A percentile compares a stretch with the other conserved stretches of the same genome.
phyloP scores from a whole-genome alignment of 2,797 vertebrate species.

The Simalia tracyae region DNA sequence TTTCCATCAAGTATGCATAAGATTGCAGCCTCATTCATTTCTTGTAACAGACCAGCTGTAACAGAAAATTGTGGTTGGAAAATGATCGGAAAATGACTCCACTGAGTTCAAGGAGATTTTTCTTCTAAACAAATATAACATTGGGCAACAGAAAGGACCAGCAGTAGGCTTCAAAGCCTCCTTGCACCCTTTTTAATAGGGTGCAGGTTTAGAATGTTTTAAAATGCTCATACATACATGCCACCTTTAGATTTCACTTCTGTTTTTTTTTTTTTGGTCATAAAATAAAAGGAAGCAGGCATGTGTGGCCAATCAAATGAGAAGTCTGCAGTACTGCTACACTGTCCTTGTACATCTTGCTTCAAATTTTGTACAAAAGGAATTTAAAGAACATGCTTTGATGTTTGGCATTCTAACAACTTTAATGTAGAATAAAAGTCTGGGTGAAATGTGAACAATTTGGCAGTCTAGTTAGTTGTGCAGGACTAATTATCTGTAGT shows the following conservation, averaged over 20 bases:
- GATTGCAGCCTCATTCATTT: neutral
- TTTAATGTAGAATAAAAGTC: neutral
- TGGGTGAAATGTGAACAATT: neutral
- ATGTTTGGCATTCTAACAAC: neutral
- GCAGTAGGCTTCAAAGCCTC: neutral
- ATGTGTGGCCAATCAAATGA: neutral
- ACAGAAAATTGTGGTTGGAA: neutral
- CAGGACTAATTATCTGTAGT: neutral
- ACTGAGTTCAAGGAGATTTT: neutral
- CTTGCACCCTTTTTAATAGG: neutral
- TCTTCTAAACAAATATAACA: neutral
- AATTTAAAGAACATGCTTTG: neutral
- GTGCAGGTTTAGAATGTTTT: neutral
- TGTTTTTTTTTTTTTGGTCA: neutral
- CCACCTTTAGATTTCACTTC: conserved; percentile 36
- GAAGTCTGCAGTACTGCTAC: neutral
- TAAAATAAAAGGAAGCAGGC: conserved; percentile 19
- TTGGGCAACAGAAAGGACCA: neutral
- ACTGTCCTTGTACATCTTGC: neutral
- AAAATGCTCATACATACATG: neutral
- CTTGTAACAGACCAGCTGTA: neutral
- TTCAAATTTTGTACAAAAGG: neutral
- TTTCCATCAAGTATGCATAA: neutral
- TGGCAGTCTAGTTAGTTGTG: neutral
- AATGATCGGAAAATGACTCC: neutral